phyloP scores from a whole-genome alignment of 2,888 invertebrate species.

The Perizoma flavofasciatum region DNA sequence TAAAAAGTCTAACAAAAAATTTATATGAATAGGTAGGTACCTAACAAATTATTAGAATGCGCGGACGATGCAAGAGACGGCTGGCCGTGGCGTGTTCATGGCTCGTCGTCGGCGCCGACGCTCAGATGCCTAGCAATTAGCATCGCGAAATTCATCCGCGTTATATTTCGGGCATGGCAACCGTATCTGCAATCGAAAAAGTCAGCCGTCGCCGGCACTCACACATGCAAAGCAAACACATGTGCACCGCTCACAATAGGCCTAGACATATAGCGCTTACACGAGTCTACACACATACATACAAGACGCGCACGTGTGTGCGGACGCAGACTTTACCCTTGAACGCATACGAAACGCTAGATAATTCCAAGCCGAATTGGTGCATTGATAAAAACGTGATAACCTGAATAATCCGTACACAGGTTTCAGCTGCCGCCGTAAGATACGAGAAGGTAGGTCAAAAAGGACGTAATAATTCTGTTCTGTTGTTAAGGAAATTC shows the following conservation, averaged over 20 bases:
- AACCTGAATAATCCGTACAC: slow-evolving; percentile 64
- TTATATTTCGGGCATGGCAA: slow-evolving; percentile 81
- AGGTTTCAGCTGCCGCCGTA: slow-evolving; percentile 48
- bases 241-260: slow-evolving; percentile 64
- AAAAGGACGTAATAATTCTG: slow-evolving; percentile 20
- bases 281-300: slow-evolving; percentile 56
- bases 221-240: slow-evolving; percentile 56
- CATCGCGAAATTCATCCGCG: slow-evolving; percentile 73
- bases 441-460: slow-evolving; percentile 37
- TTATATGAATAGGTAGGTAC: slow-evolving; percentile 30
- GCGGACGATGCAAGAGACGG: slow-evolving; percentile 36
- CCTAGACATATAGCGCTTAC: slow-evolving; percentile 59
- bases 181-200: slow-evolving; percentile 78
- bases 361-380: slow-evolving; percentile 72
- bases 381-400: slow-evolving; percentile 79
- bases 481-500: slow-evolving; percentile 18
- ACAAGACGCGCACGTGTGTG: slow-evolving; percentile 59
- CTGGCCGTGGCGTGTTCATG: slow-evolving; percentile 27
- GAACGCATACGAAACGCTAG: slow-evolving; percentile 76
- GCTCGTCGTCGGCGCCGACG: slow-evolving; percentile 41
- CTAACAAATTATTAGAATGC: slow-evolving; percentile 32
- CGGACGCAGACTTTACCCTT: slow-evolving; percentile 79
- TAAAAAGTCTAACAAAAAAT: slow-evolving; percentile 33
- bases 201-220: slow-evolving; percentile 68
- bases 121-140: slow-evolving; percentile 64